A percentile compares a stretch with the other conserved stretches of the same genome.
phyloP scores from a whole-genome alignment of 1,140 invertebrate genomes.

The Anadara kagoshimensis region DNA sequence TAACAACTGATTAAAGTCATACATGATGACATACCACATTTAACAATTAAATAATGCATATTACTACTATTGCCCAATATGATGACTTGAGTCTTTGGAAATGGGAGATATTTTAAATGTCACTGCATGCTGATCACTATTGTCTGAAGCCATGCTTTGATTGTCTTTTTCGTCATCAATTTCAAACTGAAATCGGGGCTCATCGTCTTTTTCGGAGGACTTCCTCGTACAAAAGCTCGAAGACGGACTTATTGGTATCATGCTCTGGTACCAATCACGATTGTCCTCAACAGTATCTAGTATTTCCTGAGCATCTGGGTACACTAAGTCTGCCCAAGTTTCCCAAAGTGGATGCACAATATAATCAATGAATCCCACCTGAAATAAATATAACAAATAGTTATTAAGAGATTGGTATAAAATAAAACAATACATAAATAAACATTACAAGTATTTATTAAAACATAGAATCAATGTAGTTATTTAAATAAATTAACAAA shows the following conservation, averaged over 20 bases:
- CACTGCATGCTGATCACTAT: too few relatives aligned
- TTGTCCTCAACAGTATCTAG: slow-evolving; percentile 98
- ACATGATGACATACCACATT: too few relatives aligned
- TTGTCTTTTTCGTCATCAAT: slow-evolving; percentile 61
- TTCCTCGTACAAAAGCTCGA: slow-evolving; percentile 63
- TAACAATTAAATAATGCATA: too few relatives aligned
- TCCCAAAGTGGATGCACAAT: slow-evolving; percentile 99
- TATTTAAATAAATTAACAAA: too few relatives aligned
- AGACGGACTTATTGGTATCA: slow-evolving; percentile 79
- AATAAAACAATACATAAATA: too few relatives aligned
- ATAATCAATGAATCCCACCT: slow-evolving; percentile 99
- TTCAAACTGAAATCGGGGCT: slow-evolving; percentile 64
- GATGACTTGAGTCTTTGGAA: too few relatives aligned
- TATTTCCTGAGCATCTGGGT: slow-evolving; percentile 98
- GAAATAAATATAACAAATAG: slow-evolving; percentile 61
- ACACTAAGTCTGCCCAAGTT: slow-evolving; percentile 99
- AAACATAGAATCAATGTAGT: too few relatives aligned
- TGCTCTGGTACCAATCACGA: slow-evolving; percentile 93
- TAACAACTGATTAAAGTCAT: too few relatives aligned
- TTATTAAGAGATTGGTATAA: too few relatives aligned
- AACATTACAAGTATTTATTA: too few relatives aligned
- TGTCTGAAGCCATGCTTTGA: background rate
- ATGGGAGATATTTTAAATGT: too few relatives aligned
- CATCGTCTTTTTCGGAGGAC: slow-evolving; percentile 61
- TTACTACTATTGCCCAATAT: too few relatives aligned